Percentiles rank a stretch among this genome's conserved stretches.
Evolutionary conservation across 1,140 invertebrate species (phyloP).

Genomic region (Papilio helenus): DNA sequence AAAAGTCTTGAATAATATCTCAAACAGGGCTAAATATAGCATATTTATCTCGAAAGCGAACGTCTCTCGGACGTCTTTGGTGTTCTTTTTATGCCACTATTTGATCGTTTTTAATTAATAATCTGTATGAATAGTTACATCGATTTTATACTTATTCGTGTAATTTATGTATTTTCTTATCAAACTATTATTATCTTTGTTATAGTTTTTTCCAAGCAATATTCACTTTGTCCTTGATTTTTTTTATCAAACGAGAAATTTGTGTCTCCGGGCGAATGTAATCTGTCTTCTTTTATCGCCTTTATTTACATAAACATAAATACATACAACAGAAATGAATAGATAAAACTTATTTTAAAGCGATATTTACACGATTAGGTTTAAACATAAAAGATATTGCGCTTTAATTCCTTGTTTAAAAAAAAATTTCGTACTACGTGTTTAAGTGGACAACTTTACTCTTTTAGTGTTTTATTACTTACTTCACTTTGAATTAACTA

Average conservation of each 20-base stretch:
- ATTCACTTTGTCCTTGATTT: conserved; percentile 4
- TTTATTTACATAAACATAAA: conserved; percentile 7
- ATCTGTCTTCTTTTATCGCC: not conserved
- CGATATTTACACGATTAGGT: not conserved
- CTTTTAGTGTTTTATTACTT: too few relatives aligned
- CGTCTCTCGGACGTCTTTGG: not conserved
- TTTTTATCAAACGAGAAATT: not conserved
- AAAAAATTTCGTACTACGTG: too few relatives aligned
- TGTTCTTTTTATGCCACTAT: not conserved
- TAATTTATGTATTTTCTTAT: not conserved
- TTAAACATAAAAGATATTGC: too few relatives aligned
- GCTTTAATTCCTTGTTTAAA: too few relatives aligned
- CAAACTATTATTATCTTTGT: not conserved
- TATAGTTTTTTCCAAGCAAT: not conserved
- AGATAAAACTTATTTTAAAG: not conserved
- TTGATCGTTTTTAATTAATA: not conserved
- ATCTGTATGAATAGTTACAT: not conserved
- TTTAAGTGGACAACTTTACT: too few relatives aligned
- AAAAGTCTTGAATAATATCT: conserved; percentile 14
- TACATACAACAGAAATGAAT: not conserved
- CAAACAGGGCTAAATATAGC: conserved; percentile 10
- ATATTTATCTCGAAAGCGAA: not conserved
- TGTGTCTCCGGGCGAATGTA: not conserved
- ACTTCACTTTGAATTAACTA: too few relatives aligned
- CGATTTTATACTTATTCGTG: not conserved